These are phyloP conservation scores for Ginglymostoma cirratum DNA, from an alignment of 2,113 vertebrate species.

Conservation along the genomic window DNA sequence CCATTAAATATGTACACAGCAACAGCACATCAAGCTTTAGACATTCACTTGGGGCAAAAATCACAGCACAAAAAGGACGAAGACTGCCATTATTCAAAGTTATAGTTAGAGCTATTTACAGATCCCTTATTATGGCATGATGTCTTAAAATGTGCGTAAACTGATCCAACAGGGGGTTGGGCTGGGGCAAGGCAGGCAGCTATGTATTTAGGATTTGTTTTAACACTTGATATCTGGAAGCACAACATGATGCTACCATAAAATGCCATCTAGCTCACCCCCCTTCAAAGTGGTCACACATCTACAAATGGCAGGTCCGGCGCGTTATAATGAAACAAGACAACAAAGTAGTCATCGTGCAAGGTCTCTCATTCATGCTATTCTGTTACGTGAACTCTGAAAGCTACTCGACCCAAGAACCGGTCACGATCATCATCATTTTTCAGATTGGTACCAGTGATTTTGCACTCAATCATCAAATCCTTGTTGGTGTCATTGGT, in stretches of 20 bases:
- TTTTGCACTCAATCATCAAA: conserved; percentile 76
- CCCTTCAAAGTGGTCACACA: conserved; percentile 55
- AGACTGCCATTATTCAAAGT: conserved; percentile 58
- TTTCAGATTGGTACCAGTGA: conserved; percentile 72
- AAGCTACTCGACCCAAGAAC: conserved; percentile 85
- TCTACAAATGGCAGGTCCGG: conserved; percentile 64
- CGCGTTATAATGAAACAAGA: conserved; percentile 52
- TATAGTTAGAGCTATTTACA: conserved; percentile 64
- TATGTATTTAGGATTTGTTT: conserved; percentile 53
- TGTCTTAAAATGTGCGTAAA: conserved; percentile 56
- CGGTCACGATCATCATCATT: conserved; percentile 85
- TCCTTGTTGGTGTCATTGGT: conserved; percentile 66
- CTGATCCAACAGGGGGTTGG: conserved; percentile 55
- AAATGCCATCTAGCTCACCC: conserved; percentile 50
- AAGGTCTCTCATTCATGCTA: conserved; percentile 54
- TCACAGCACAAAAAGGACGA: conserved; percentile 67
- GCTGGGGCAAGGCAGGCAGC: conserved; percentile 61
- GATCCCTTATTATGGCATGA: conserved; percentile 60
- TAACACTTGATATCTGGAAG: conserved; percentile 57
- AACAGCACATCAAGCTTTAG: conserved; percentile 69
- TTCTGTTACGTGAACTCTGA: conserved; percentile 72
- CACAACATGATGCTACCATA: conserved; percentile 57
- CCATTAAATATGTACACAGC: conserved; percentile 84
- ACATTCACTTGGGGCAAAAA: conserved; percentile 64
- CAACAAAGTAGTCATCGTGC: conserved; percentile 56